Base-by-base conservation (phyloP, 2,888 invertebrate genomes). In the Amblyteles armatorius region DNA sequence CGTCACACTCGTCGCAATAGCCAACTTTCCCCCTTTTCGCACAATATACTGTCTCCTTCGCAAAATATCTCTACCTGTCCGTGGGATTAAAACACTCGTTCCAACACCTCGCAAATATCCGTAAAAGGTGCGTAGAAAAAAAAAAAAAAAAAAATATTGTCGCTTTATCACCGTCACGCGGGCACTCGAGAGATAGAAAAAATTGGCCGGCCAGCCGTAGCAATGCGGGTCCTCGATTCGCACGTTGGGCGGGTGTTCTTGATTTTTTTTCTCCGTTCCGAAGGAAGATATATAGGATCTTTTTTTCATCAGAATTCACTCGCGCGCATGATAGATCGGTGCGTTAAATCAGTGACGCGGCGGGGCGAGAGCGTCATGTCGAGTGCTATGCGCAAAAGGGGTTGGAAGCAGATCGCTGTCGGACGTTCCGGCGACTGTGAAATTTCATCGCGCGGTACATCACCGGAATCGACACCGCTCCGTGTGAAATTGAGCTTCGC, bases 301-400 rank as follows among this genome's bases (percentile, higher is more conserved):
- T 77, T 76, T 72, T 77, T 76, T 73, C 50, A 81, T 85, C 72
- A 79, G 74, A 82, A 82, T 81, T 79, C 81, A 79, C 68, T 82
- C 82, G 69, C 55, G 69, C 83, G 84, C 67, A 74, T 84, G 84
- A 86, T 83, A 72, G 76, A 87, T 85, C 63, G 85, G 50, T 60
- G 77, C 81, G 63, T 50, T 86, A 79, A 86, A 86, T 86, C 83
- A 83, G 78, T 33, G 80, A 60, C 50, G 63, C 48, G 33, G 44
- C 16, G 55, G 40, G 65, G 55, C 13, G 67, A 55, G 60, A 60
- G 13, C 60, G 26, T 60, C 65, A 73, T 63, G 63, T 55, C 73
- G 44, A 80, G 67, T 48, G 68, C 29, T 26, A 19, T 33, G 79
- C 40, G 80, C 13, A 29, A 16, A 22, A 48, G 48, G 72, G 67